Evolutionary conservation across 2,888 invertebrate genomes (phyloP), one percentile per base, ranked within the genome.

Genomic region (Emmelina monodactyla): DNA sequence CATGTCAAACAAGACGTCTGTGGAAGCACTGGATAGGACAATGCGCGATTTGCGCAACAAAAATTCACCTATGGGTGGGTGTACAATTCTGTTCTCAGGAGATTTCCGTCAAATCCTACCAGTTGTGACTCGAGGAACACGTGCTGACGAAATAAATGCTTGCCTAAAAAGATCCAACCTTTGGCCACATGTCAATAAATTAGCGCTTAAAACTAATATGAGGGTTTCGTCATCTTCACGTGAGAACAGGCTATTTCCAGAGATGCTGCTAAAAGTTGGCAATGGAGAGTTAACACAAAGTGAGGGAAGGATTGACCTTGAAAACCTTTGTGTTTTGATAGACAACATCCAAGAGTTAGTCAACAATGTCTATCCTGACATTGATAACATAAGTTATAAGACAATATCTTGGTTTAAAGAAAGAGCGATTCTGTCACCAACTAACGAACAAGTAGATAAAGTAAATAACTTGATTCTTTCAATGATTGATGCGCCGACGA

Each of bases 1-100:
- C 31, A 49, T 49, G 47, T 41, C 50, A 38, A 43, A 50, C 42
- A 49, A 43, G 32, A 39, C 40, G 36, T 44, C 45, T 37, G 43
- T 50, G 38, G 47, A 50, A 43, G 48, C 50, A 35, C 38, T 53
- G 38, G 48, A 51, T 40, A 47, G 46, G 39, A 49, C 47, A 45
- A 42, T 51, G 45, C 46, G 45, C 37, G 48, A 48, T 46, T 41
- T 47, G 40, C 45, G 45, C 40, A 39, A 28, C 22, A 41, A 38
- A 33, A 40, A 49, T 40, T 22, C 33, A 37, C 43, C 46, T 34
- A 46, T 48, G 47, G 47, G 47, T 41, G 47, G 45, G 35, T 39
- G 40, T 35, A 44, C 47, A 38, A 38, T 47, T 39, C 33, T 45
- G 31, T 44, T 49, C 32, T 47, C 44, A 30, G 47, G 46, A 40